phyloP scores from a whole-genome alignment of 2,797 vertebrate species.

The Avahi laniger region DNA sequence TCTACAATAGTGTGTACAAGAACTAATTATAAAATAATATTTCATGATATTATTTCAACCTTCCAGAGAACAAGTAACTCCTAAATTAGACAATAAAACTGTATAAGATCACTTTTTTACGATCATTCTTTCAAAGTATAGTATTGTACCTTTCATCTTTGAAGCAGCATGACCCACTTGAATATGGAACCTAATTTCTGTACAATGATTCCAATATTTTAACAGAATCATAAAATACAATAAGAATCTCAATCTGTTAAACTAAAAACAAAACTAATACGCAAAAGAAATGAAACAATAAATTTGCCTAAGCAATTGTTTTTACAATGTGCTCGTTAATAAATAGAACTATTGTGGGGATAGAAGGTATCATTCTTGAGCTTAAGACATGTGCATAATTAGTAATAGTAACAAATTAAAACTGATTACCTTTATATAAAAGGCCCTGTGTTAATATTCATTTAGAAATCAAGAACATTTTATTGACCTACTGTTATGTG shows the following conservation, averaged over 20 bases:
- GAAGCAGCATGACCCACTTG: neutral
- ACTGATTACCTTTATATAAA: neutral
- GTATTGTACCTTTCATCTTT: neutral
- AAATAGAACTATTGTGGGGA: neutral
- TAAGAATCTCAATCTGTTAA: neutral
- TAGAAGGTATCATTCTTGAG: neutral
- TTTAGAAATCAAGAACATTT: neutral
- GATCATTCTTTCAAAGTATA: neutral
- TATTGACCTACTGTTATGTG: neutral
- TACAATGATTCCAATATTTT: neutral
- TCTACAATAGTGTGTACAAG: neutral
- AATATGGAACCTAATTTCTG: constrained; percentile 5
- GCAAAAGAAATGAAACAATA: neutral
- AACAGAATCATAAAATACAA: neutral
- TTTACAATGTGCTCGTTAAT: neutral
- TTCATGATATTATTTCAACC: constrained; percentile 34
- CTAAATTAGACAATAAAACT: neutral
- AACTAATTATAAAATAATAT: constrained; percentile 52
- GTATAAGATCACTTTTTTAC: neutral
- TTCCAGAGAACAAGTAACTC: neutral
- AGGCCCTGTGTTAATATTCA: neutral
- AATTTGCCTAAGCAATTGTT: neutral
- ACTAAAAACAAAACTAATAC: neutral
- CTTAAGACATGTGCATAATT: neutral
- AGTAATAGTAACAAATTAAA: neutral